Base-by-base conservation (phyloP, 2,797 vertebrate species). In the Coranthus polyacanthus region DNA sequence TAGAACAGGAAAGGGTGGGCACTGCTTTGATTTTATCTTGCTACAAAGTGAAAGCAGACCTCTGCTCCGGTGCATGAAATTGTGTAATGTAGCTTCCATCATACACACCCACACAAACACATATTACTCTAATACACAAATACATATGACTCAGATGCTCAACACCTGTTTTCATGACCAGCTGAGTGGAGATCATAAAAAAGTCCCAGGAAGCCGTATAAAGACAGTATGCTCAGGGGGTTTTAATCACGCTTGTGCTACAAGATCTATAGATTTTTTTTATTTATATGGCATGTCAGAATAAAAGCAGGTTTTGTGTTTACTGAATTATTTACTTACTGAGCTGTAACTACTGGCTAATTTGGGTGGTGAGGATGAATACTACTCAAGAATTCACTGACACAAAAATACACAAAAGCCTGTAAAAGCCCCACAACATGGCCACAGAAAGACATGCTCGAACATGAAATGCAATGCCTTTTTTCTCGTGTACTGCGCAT, bases 1-100 rank as follows among this genome's bases (percentile, higher is more conserved):
- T 10, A 8, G 44, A 54, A 81, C 73, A 88, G 85, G 82, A 89
- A 88, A 84, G 67, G 83, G 77, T 79, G 79, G 82, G 36, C 60
- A 71, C 53, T 59, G 41, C 60, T 69, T 20, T 72, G 75, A 79
- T 83, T 59, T 17, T 41, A 75, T 87, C 78, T 81, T 12, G 15
- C 13, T 18, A 53, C 11, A 39, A 72, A 60, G 78, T 70, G 17
- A 81, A 83, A 78, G 41, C 41, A 53, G 58, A 74, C 37, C 44
- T 67, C 64, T 78, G 32, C 42, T 47, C 38, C 26, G 13, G 18
- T 46, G 34, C 41, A 64, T 29, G n/a, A 68, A 75, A 78, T 26
- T 12, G 21, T 38, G 21, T 18, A 17, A 0, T 26, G 39, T 6
- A 32, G 39, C 61, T 32, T 36, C 22, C 11, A 60, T 39, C 15